Base-by-base conservation (phyloP, 2,113 vertebrate genomes). In the Falco punctatus region DNA sequence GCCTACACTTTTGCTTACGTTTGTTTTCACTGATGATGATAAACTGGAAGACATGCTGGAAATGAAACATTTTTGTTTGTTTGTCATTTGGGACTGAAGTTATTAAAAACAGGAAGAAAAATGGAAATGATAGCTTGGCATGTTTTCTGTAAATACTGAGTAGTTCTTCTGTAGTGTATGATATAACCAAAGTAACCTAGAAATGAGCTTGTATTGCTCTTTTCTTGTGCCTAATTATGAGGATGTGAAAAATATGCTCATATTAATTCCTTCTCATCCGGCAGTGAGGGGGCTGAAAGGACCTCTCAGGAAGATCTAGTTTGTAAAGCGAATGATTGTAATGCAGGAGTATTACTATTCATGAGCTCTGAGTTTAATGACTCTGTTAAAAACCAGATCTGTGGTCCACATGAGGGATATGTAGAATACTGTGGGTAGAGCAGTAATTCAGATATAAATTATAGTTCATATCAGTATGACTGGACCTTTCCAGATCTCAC, bases 181-280 rank as follows among this genome's bases (percentile, higher is more conserved):
- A 86, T 73, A 70, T 11, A 93, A 82, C 54, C 59, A 95, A 70
- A 89, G 58, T 81, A 95, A 95, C 81, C 38, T 79, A 80, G 65
- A 88, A 94, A 90, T 85, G 65, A 90, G 80, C 70, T 93, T 83
- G 21, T 90, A 51, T 81, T 52, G 70, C 82, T 83, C 92, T 93
- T 88, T 94, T 86, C 61, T 84, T 79, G 57, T 82, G 80, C 32
- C 89, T 95, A 93, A 97, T 97, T 97, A 95, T 23, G 54, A 94
- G 90, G 71, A 86, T 81, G 46, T 91, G 84, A 95, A 94, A 92
- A 96, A 95, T 78, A 93, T 58, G 55, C 66, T 92, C 17, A 40
- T 92, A 74, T 71, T 96, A 96, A 95, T 96, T 71, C 58, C 75
- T 95, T 92, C 87, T 96, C 79, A 91, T 96, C 81, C 0, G 24